Percentiles rank a stretch among this genome's conserved stretches.
These are phyloP conservation scores for Druceiella hillmani DNA, from an alignment of 2,888 invertebrate species.

Conservation along the genomic window DNA sequence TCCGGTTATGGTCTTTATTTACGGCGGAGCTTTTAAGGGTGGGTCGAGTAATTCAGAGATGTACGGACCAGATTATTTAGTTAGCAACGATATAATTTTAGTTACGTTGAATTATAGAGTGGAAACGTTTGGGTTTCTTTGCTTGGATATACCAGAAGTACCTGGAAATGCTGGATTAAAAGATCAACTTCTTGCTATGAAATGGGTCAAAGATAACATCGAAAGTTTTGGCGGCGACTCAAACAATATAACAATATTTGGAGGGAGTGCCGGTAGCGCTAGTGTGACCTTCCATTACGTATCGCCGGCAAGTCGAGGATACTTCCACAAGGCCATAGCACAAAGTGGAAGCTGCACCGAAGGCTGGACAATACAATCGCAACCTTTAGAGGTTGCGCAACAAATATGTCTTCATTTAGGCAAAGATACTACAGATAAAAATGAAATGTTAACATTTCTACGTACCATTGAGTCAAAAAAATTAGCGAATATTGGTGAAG, in stretches of 20 bases:
- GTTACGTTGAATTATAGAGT: constrained; percentile 5
- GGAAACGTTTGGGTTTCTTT: constrained; percentile 4
- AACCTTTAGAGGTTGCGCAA: too few species aligned
- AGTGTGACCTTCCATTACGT: constrained; percentile 1
- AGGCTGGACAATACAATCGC: too few species aligned
- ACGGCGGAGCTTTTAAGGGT: constrained; percentile 1
- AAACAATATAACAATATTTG: constrained; percentile 5
- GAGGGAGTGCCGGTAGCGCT: constrained; percentile 1
- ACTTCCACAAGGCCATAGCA: background rate
- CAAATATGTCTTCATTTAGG: too few species aligned
- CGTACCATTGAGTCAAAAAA: too few species aligned
- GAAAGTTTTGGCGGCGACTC: constrained; percentile 4
- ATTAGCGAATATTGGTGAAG: too few species aligned
- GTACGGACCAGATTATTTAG: constrained; percentile 3
- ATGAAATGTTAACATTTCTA: too few species aligned
- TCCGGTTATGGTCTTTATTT: constrained; percentile 4
- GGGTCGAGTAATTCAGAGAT: background rate
- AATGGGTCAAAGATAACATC: constrained; percentile 6
- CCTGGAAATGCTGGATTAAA: constrained; percentile 4
- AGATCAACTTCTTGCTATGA: constrained; percentile 2
- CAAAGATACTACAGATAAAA: too few species aligned
- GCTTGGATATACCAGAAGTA: constrained; percentile 2
- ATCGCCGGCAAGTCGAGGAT: background rate
- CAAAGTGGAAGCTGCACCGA: constrained; percentile 3
- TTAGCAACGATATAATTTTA: background rate